These are phyloP conservation scores for Prunella fulvescens DNA, from an alignment of 2,113 vertebrate genomes.

Conservation along the genomic window DNA sequence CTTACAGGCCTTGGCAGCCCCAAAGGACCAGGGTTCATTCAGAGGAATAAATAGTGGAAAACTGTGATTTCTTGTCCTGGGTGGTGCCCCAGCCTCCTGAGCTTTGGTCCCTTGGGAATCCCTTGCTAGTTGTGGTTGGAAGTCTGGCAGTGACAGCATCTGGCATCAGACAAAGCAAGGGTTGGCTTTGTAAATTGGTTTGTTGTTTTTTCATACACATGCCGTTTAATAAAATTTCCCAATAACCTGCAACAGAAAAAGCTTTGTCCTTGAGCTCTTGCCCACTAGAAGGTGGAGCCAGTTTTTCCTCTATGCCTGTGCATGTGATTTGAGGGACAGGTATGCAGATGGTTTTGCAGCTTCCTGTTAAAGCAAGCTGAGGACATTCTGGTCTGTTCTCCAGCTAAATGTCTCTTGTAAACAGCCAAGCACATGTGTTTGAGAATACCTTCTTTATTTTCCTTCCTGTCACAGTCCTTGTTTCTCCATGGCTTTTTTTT, in stretches of 20 bases:
- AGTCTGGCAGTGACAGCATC: neutral
- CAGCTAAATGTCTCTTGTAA: neutral
- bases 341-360: neutral
- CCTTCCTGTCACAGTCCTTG: neutral
- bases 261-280: neutral
- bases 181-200: neutral
- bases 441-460: neutral
- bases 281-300: neutral
- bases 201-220: neutral
- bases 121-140: neutral
- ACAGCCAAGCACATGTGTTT: neutral
- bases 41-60: neutral
- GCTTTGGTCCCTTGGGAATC: neutral
- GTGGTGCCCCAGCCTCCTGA: neutral
- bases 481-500: neutral
- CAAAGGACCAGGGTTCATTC: neutral
- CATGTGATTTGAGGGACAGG: neutral
- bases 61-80: neutral
- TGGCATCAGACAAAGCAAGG: neutral
- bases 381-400: neutral
- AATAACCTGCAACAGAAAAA: neutral
- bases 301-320: neutral
- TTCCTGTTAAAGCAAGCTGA: neutral
- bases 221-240: neutral
- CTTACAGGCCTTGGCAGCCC: neutral